These are phyloP conservation scores for Amblyraja radiata DNA, from an alignment of 2,797 vertebrate genomes.

Conservation along the genomic window DNA sequence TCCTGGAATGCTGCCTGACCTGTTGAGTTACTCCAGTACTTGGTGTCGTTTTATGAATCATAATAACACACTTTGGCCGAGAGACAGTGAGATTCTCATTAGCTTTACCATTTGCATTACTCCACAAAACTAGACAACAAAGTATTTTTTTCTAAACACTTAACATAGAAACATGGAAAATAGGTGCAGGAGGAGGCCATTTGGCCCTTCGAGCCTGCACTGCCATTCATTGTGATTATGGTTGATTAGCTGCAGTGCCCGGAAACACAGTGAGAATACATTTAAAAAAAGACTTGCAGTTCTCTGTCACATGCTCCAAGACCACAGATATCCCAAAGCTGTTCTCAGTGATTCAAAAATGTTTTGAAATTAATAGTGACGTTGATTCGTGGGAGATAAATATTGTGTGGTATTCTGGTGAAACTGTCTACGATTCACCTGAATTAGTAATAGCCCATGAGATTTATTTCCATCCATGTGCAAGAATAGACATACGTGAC, in stretches of 20 bases:
- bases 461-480: too few relatives aligned
- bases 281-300: background rate
- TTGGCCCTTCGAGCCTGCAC: too few relatives aligned
- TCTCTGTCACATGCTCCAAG: background rate
- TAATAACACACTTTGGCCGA: too few relatives aligned
- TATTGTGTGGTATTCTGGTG: background rate
- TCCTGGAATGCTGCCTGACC: too few relatives aligned
- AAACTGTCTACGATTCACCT: background rate
- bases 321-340: background rate
- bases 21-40: too few relatives aligned
- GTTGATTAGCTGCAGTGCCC: background rate
- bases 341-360: background rate
- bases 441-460: too few relatives aligned
- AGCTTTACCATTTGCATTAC: background rate
- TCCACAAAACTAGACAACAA: background rate
- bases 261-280: background rate
- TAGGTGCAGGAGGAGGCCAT: too few relatives aligned
- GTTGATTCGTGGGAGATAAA: background rate
- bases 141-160: too few relatives aligned
- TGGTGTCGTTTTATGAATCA: too few relatives aligned
- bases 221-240: too few relatives aligned
- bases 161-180: too few relatives aligned
- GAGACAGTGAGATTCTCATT: too few relatives aligned
- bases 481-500: background rate
- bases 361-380: background rate